These are phyloP conservation scores for Drosophila prostipennis DNA, from an alignment of 2,888 invertebrate genomes.

Conservation along the genomic window DNA sequence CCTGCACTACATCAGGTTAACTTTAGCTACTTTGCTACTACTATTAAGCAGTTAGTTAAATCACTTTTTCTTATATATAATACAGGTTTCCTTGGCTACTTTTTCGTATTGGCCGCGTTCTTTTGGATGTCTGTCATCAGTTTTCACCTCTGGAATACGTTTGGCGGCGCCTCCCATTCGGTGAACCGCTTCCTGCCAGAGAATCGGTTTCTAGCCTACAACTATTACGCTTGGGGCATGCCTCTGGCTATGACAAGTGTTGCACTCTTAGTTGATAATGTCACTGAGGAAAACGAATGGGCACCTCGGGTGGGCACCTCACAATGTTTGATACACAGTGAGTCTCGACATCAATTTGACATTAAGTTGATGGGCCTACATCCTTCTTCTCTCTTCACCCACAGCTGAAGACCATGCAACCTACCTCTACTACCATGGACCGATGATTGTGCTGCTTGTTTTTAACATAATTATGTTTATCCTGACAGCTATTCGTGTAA, in stretches of 20 bases:
- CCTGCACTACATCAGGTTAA: slow-evolving; percentile 20
- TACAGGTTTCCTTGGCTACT: slow-evolving; percentile 85
- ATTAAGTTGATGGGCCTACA: not conserved
- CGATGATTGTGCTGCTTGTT: slow-evolving; percentile 73
- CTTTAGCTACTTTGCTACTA: not conserved
- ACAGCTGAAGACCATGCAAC: slow-evolving; percentile 70
- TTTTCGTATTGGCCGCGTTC: slow-evolving; percentile 90
- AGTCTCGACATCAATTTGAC: slow-evolving; percentile 24
- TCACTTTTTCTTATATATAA: not conserved
- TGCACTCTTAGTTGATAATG: slow-evolving; percentile 75
- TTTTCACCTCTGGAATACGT: slow-evolving; percentile 92
- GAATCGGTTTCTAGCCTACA: slow-evolving; percentile 71
- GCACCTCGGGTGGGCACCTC: slow-evolving; percentile 85
- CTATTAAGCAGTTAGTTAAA: too few relatives aligned
- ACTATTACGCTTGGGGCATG: slow-evolving; percentile 78
- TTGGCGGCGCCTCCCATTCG: slow-evolving; percentile 36
- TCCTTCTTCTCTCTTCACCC: not conserved
- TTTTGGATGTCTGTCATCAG: slow-evolving; percentile 95
- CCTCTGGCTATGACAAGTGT: slow-evolving; percentile 62
- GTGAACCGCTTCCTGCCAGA: slow-evolving; percentile 11
- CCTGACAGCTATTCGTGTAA: slow-evolving; percentile 74
- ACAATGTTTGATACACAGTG: slow-evolving; percentile 87
- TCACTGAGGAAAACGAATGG: slow-evolving; percentile 39
- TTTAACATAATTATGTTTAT: slow-evolving; percentile 78
- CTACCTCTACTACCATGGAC: slow-evolving; percentile 77